These are phyloP conservation scores for Diplodus sargus DNA, from an alignment of 2,797 vertebrate genomes.

Conservation along the genomic window DNA sequence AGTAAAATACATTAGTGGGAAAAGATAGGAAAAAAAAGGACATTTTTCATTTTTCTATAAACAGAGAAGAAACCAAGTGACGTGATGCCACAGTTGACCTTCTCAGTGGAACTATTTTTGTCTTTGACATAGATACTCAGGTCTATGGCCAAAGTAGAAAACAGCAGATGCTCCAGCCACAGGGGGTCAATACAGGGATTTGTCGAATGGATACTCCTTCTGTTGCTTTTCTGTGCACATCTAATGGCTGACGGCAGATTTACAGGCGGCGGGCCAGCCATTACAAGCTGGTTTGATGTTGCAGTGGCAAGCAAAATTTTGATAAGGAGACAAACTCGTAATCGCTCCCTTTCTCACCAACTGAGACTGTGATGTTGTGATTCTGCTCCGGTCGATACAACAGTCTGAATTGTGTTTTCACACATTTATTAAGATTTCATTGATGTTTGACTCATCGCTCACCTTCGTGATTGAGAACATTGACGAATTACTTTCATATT, in stretches of 20 bases:
- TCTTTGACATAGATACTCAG: slow-evolving; percentile 82
- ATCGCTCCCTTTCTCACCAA: slow-evolving; percentile 33
- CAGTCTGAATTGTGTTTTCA: not conserved
- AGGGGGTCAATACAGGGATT: slow-evolving; percentile 84
- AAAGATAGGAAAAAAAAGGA: no score
- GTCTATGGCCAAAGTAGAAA: slow-evolving; percentile 81
- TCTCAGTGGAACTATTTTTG: slow-evolving; percentile 82
- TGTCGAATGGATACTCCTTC: slow-evolving; percentile 84
- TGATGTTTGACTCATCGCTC: not conserved
- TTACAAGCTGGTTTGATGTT: slow-evolving; percentile 72
- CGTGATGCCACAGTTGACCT: slow-evolving; percentile 75
- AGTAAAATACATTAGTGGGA: not conserved
- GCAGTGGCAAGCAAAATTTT: slow-evolving; percentile 60
- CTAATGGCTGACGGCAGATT: slow-evolving; percentile 79
- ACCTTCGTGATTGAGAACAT: not conserved
- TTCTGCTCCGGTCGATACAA: not conserved
- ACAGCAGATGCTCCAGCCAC: slow-evolving; percentile 84
- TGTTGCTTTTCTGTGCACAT: slow-evolving; percentile 80
- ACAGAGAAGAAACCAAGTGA: slow-evolving; percentile 52
- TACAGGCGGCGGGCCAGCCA: slow-evolving; percentile 68
- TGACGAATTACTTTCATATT: accelerated
- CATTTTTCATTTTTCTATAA: slow-evolving; percentile 7
- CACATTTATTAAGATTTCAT: not conserved
- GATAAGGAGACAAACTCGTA: slow-evolving; percentile 41
- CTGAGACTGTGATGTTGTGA: slow-evolving; percentile 22